A percentile compares a stretch with the other conserved stretches of the same genome.
Evolutionary conservation across 2,113 vertebrate species (phyloP).

Genomic region (Tachuris rubrigastra): DNA sequence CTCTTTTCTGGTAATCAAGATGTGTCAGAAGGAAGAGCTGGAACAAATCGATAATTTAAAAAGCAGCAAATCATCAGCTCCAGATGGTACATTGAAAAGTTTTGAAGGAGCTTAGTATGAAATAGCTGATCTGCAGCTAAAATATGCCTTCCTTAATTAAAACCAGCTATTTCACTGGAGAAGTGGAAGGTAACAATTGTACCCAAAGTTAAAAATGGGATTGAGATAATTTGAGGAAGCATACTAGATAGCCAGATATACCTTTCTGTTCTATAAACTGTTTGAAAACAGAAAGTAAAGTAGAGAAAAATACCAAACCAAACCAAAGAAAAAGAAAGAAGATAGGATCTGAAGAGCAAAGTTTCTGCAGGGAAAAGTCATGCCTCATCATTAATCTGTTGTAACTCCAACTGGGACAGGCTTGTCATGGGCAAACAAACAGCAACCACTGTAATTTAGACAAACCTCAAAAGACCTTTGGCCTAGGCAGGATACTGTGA

Average conservation of each 20-base stretch:
- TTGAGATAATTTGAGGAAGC: neutral
- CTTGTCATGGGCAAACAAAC: neutral
- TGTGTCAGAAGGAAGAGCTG: conserved; percentile 58
- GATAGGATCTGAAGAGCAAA: neutral
- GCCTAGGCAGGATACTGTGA: neutral
- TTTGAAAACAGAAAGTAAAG: neutral
- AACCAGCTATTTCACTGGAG: neutral
- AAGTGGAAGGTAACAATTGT: neutral
- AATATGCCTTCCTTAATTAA: conserved; percentile 27
- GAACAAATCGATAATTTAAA: conserved; percentile 64
- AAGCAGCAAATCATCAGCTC: conserved; percentile 52
- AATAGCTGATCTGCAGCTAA: conserved; percentile 43
- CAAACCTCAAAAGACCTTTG: neutral
- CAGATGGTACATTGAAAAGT: conserved; percentile 50
- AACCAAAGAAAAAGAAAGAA: neutral
- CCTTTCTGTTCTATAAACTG: neutral
- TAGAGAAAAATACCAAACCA: neutral
- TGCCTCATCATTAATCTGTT: neutral
- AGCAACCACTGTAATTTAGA: neutral
- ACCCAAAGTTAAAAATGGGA: neutral
- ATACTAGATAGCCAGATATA: neutral
- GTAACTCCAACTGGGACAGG: neutral
- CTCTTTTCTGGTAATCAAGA: conserved; percentile 62
- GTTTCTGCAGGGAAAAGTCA: neutral
- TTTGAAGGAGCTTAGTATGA: conserved; percentile 4